Percentiles rank a stretch among this genome's conserved stretches.
phyloP scores from a whole-genome alignment of 2,888 invertebrate species.

The Aricia artaxerxes region DNA sequence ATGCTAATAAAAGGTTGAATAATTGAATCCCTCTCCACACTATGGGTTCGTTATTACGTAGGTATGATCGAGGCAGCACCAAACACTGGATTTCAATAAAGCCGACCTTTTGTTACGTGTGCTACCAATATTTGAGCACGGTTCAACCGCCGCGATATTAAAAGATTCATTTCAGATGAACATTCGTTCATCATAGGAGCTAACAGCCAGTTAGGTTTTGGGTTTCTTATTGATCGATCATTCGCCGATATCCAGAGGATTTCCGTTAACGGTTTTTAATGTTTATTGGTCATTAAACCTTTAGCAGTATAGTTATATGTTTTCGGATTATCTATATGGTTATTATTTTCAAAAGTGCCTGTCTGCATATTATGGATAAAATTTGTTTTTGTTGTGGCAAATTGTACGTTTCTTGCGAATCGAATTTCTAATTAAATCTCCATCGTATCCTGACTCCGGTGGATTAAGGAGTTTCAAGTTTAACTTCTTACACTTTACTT shows the following conservation, averaged over 20 bases:
- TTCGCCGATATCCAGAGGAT: conserved; percentile 23
- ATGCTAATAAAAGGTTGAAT: background rate
- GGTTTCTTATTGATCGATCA: conserved; percentile 28
- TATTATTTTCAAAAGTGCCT: too few relatives aligned
- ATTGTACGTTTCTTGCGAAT: too few relatives aligned
- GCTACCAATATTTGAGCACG: conserved; percentile 71
- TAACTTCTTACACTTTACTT: too few relatives aligned
- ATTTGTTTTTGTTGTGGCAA: too few relatives aligned
- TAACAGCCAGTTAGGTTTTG: conserved; percentile 32
- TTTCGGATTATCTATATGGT: background rate
- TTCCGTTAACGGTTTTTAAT: background rate
- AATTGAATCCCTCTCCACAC: conserved; percentile 42
- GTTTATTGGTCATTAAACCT: background rate
- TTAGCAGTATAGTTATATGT: background rate
- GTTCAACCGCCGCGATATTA: conserved; percentile 63
- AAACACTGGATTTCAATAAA: conserved; percentile 73
- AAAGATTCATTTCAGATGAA: conserved; percentile 69
- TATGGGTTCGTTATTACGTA: conserved; percentile 65
- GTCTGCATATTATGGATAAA: too few relatives aligned
- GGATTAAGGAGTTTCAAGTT: too few relatives aligned
- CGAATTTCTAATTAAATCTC: too few relatives aligned
- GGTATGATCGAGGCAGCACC: conserved; percentile 59
- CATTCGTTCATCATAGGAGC: conserved; percentile 44
- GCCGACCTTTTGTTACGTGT: conserved; percentile 72
- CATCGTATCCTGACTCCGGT: too few relatives aligned